Conservation (phyloP, 2,888 invertebrate species). For the Mamestra brassicae region DNA sequence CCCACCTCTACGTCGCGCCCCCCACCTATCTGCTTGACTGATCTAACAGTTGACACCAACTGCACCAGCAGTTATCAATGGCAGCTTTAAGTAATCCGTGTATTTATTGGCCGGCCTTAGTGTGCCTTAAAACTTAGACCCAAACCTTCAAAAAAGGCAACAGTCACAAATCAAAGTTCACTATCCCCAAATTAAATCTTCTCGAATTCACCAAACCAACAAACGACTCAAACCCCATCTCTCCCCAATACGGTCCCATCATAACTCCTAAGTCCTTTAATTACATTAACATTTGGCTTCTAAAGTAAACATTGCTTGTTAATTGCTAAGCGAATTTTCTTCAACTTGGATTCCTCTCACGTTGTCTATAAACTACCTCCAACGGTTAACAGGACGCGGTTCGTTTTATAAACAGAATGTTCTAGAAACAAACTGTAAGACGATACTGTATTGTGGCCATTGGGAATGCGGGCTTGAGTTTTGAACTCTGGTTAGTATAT, state of each 20-base stretch:
- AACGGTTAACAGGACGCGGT: constrained; percentile 82
- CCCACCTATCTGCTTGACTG: no score
- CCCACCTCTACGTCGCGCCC: no score
- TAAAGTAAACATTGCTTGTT: constrained; percentile 76
- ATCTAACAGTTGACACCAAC: no score
- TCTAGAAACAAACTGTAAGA: constrained; percentile 63
- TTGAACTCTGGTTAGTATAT: background rate
- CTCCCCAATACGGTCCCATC: constrained; percentile 45
- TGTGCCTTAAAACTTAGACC: background rate
- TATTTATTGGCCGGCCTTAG: no score
- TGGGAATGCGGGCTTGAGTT: constrained; percentile 17
- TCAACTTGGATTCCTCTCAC: constrained; percentile 82
- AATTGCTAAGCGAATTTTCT: constrained; percentile 79
- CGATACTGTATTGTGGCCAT: constrained; percentile 43
- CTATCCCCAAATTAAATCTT: background rate
- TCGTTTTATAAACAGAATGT: constrained; percentile 78
- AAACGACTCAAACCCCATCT: constrained; percentile 5
- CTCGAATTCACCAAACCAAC: background rate
- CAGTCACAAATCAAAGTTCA: background rate
- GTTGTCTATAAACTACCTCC: constrained; percentile 85
- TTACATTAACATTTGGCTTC: constrained; percentile 86
- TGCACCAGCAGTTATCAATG: no score
- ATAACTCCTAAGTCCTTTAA: constrained; percentile 74
- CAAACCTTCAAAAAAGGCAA: background rate
- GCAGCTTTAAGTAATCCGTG: no score